Conservation (phyloP, 1,140 invertebrate genomes). For the Cydia strobilella region DNA sequence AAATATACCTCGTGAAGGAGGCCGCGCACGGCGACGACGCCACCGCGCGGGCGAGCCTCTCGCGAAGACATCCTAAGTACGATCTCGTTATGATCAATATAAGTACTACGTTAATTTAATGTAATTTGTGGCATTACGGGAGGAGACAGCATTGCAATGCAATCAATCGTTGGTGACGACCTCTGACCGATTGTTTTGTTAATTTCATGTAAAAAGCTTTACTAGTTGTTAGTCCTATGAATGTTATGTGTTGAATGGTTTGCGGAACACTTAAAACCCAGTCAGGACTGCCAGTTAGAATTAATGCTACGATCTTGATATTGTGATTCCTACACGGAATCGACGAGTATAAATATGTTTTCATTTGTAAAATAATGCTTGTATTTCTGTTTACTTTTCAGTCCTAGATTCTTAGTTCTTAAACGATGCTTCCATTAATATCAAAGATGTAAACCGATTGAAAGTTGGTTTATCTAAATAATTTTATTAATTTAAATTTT, state of each 20-base stretch:
- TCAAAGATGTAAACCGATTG: constrained; percentile 76
- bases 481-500: constrained; percentile 68
- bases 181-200: constrained; percentile 65
- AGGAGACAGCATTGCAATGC: constrained; percentile 75
- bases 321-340: constrained; percentile 6
- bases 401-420: constrained; percentile 64
- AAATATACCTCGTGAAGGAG: constrained; percentile 58
- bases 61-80: constrained; percentile 75
- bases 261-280: constrained; percentile 42
- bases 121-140: constrained; percentile 74
- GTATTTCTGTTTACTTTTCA: constrained; percentile 46
- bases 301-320: constrained; percentile 30
- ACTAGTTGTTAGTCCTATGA: constrained; percentile 70
- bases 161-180: constrained; percentile 48
- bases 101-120: constrained; percentile 61
- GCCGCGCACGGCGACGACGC: constrained; percentile 38
- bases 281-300: constrained; percentile 23
- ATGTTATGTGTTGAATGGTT: constrained; percentile 72
- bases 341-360: constrained; percentile 18
- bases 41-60: constrained; percentile 47
- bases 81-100: constrained; percentile 79
- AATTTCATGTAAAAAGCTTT: constrained; percentile 78
- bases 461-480: constrained; percentile 74
- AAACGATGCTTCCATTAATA: constrained; percentile 79
- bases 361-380: constrained; percentile 36